Base-by-base conservation (phyloP, 2,113 vertebrate species). In the Struthio camelus region DNA sequence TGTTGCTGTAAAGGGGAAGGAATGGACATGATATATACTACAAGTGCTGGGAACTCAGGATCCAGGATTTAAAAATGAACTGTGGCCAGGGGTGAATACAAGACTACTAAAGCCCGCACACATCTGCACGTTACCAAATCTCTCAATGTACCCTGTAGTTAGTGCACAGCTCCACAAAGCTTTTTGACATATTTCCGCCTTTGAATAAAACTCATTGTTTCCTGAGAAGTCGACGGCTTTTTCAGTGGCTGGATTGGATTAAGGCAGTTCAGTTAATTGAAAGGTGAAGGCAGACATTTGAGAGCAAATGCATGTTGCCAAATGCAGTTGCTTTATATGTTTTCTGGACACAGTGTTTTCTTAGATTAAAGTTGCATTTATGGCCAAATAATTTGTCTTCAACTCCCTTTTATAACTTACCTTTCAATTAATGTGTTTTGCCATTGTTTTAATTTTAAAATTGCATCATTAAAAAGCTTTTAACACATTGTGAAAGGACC, bases 381-480 rank as follows among this genome's bases (percentile, higher is more conserved):
- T 30, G 59, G 85, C 58, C 90, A 89, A 89, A 82, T 82, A 46
- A 85, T 96, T 95, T 87, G 62, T 91, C 53, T 91, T 92, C 59
- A 46, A 40, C 46, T 80, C 62, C 44, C 19, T 59, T 94, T 94
- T 94, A 87, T 70, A 96, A 73, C 64, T 87, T 85, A 73, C 71
- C 89, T 95, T 90, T 87, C 93, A 94, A 88, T 87, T 90, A 85
- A 93, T 80, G 85, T 44, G 20, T 76, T 94, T 90, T 70, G 28
- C 75, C 76, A 66, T 95, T 96, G 93, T 96, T 96, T 97, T 96
- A 97, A 88, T 88, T 93, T 94, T 51, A 75, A 90, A 94, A 23
- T 40, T 85, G 50, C 51, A 8, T 9, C 78, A 58, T 95, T 95
- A 93, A 77, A 94, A 95, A 89, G 82, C 92, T 96, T 96, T 94